phyloP scores from a whole-genome alignment of 2,797 vertebrate genomes.

The Argya squamiceps region DNA sequence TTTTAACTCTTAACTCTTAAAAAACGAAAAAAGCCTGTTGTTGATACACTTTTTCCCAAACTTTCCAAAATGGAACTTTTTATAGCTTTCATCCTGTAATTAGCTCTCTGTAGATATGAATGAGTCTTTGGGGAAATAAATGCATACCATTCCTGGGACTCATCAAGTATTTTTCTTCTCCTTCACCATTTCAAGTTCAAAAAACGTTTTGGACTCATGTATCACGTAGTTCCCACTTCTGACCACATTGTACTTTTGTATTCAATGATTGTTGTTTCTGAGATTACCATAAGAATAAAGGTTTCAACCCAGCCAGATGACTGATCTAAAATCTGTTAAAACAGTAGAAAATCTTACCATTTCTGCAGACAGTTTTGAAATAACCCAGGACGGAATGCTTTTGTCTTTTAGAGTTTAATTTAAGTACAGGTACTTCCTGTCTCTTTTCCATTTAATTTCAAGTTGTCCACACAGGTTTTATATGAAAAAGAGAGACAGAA shows the following conservation, averaged over 20 bases:
- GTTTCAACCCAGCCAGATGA: background rate
- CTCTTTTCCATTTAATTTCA: background rate
- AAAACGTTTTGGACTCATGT: background rate
- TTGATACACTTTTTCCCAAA: background rate
- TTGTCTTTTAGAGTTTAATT: background rate
- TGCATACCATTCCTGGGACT: background rate
- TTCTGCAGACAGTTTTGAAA: background rate
- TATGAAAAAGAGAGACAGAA: background rate
- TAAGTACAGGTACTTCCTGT: background rate
- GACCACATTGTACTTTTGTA: background rate
- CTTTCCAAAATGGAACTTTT: background rate
- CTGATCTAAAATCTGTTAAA: background rate
- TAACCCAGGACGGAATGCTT: background rate
- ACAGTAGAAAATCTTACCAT: background rate
- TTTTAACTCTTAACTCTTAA: background rate
- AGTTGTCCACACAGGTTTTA: background rate
- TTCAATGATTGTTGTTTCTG: background rate
- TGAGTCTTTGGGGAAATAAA: background rate
- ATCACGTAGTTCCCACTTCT: background rate
- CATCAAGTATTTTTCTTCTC: background rate
- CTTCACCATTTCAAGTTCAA: background rate
- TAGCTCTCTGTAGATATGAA: background rate
- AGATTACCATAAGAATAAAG: background rate
- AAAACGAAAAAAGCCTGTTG: rapidly evolving
- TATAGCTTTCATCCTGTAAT: background rate